Base-by-base conservation (phyloP, 2,888 invertebrate species). In the Drosophila leonis region DNA sequence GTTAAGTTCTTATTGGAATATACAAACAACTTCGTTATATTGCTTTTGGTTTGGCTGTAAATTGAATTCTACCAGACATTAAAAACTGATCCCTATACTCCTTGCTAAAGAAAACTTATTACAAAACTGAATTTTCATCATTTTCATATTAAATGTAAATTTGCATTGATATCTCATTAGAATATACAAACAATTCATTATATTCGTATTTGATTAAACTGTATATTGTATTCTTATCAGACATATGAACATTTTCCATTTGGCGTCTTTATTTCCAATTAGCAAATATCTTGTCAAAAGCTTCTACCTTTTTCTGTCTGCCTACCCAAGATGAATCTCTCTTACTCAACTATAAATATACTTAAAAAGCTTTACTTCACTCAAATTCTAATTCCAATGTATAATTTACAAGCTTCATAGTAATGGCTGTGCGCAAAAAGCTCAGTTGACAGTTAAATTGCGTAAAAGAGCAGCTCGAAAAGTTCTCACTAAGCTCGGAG, bases 391-490 rank as follows among this genome's bases (percentile, higher is more conserved):
- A 35, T 24, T 35, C 24, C 13, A 42, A 41, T 24, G 27, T 46
- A 66, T 39, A 15, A 18, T 27, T 65, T 51, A 51, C 46, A 52
- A 65, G 66, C 57, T 57, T 46, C 54, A 54, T 41, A 60, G 41
- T 51, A 61, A 51, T 42, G 64, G 49, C 67, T 48, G 39, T 41
- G 51, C 39, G 15, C n/a, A n/a, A n/a, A 73, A 63, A 68, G 68
- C 68, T 73, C 63, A 39, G 41, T 55, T 63, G 49, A 52, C 41
- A 61, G 60, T 52, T 72, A 48, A 66, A 52, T 57, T 61, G 56
- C 35, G 61, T 42, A 15, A n/a, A 56, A 70, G 59, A 57, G 57
- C 39, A 33, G 35, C 49, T 49, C 42, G 15, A 6, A 42, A 29
- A 18, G 5, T n/a, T n/a, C 29, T 20, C 24, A 3, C 20, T 42